phyloP scores from a whole-genome alignment of 2,888 invertebrate genomes.

The Sinodicranocentrus sp. region DNA sequence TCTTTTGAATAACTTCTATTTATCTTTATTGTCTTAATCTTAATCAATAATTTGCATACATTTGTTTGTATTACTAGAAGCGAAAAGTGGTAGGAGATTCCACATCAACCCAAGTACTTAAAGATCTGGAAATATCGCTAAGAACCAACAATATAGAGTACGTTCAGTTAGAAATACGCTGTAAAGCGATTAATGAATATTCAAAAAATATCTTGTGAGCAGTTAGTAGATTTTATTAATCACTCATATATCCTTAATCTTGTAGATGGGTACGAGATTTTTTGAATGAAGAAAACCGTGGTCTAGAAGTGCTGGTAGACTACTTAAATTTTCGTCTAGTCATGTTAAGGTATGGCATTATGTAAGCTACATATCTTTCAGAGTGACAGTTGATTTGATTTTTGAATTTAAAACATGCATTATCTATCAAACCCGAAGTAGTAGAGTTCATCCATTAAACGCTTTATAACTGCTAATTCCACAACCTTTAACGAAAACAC shows the following conservation, averaged over 20 bases:
- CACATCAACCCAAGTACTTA: slow-evolving; percentile 97
- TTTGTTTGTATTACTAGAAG: too few species aligned
- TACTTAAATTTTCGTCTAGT: slow-evolving; percentile 96
- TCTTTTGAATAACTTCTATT: too few species aligned
- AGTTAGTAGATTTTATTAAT: neutral
- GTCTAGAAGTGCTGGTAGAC: slow-evolving; percentile 97
- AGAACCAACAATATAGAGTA: slow-evolving; percentile 99
- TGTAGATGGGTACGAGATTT: slow-evolving; percentile 99
- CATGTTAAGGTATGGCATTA: slow-evolving; percentile 88
- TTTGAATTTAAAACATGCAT: too few species aligned
- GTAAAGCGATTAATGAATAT: too few species aligned
- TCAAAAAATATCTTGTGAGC: too few species aligned
- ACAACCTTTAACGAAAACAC: slow-evolving; percentile 61
- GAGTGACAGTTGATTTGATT: too few species aligned
- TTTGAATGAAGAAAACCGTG: slow-evolving; percentile 96
- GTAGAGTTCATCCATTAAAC: slow-evolving; percentile 61
- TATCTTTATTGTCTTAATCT: too few species aligned
- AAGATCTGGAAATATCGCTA: slow-evolving; percentile 98
- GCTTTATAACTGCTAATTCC: slow-evolving; percentile 53
- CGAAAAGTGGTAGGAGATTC: slow-evolving; percentile 97
- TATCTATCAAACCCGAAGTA: slow-evolving; percentile 47
- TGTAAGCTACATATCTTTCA: too few species aligned
- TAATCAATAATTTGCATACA: too few species aligned
- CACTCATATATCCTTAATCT: too few species aligned
- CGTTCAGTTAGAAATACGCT: slow-evolving; percentile 81